Evolutionary conservation across 35 echinoderm and acorn worm species (phyloP).

Genomic region (Ptychodera flava): DNA sequence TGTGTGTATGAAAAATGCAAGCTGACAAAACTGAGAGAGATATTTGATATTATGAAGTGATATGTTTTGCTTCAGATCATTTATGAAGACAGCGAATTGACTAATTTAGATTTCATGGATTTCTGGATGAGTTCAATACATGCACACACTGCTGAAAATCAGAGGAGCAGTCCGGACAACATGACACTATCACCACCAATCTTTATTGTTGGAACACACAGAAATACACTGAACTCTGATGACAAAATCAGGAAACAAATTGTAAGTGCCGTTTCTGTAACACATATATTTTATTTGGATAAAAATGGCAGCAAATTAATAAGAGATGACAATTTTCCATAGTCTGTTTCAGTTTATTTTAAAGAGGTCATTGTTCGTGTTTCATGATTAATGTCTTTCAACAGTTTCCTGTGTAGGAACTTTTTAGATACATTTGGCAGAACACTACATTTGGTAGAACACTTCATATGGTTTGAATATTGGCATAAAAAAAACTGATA

Average conservation of each 20-base stretch:
- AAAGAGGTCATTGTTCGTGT: no score
- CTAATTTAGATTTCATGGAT: conserved; percentile 64
- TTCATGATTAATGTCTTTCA: no score
- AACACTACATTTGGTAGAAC: no score
- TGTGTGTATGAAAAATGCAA: no score
- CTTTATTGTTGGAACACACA: conserved; percentile 63
- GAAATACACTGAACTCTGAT: conserved; percentile 41
- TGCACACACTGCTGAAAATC: conserved; percentile 57
- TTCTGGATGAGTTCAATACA: conserved; percentile 71
- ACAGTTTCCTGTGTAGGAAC: no score
- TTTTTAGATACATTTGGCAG: no score
- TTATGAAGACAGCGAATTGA: conserved; percentile 57
- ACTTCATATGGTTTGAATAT: no score
- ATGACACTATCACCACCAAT: conserved; percentile 51
- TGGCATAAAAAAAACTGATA: no score
- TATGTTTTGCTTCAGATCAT: conserved; percentile 32
- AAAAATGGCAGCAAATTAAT: no score
- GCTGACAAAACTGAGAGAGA: no score
- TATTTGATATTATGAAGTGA: background rate
- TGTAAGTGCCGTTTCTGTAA: conserved; percentile 24
- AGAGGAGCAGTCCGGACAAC: conserved; percentile 15
- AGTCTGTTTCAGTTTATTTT: no score
- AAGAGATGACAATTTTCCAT: no score
- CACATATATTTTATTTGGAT: background rate
- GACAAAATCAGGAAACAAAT: conserved; percentile 18